Evolutionary conservation across 2,113 vertebrate species (phyloP).

Genomic region (Sylvietta virens): DNA sequence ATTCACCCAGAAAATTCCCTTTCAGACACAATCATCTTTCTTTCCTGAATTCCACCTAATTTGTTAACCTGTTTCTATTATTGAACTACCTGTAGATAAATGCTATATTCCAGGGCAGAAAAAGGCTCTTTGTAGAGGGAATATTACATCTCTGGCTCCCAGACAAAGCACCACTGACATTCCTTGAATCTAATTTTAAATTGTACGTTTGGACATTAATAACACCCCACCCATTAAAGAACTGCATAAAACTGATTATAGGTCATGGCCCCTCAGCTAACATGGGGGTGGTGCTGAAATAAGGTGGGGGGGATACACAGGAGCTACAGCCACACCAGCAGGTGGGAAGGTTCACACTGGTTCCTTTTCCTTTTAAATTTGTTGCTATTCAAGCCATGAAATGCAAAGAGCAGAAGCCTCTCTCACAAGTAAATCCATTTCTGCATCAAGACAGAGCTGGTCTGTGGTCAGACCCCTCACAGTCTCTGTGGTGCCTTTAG

Average conservation of each 20-base stretch:
- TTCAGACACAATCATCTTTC: conserved; percentile 28
- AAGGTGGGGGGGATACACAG: too few species aligned
- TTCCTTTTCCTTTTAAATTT: neutral
- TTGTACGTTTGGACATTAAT: neutral
- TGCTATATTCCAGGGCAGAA: neutral
- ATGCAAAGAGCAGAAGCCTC: neutral
- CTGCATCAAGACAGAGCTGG: neutral
- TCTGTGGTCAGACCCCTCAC: neutral
- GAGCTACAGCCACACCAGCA: neutral
- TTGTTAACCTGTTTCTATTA: conserved; percentile 29
- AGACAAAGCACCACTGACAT: neutral
- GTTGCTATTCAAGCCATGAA: neutral
- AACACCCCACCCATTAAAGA: neutral
- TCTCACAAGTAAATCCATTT: neutral
- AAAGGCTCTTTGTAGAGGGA: neutral
- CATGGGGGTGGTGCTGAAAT: neutral
- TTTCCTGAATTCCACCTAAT: conserved; percentile 14
- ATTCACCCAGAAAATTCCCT: conserved; percentile 44
- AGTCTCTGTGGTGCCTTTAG: neutral
- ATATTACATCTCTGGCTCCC: neutral
- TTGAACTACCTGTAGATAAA: neutral
- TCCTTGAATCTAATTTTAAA: neutral
- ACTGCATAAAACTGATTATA: neutral
- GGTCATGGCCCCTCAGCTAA: neutral
- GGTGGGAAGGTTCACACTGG: neutral